These are phyloP conservation scores for Orthonyx spaldingii DNA, from an alignment of 2,113 vertebrate species.

Conservation along the genomic window DNA sequence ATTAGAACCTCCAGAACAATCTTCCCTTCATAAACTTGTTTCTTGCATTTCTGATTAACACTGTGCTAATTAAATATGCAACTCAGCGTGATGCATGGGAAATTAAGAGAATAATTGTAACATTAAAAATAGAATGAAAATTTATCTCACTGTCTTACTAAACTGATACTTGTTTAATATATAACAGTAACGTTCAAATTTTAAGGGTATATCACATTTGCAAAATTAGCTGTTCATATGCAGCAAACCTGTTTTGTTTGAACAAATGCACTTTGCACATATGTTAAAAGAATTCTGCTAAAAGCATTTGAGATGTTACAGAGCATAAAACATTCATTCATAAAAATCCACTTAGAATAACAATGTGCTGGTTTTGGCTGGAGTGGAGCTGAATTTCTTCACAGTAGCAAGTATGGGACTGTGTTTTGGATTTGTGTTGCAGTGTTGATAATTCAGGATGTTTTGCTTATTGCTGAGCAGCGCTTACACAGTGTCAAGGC, in stretches of 20 bases:
- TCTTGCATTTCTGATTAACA: neutral
- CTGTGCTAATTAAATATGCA: neutral
- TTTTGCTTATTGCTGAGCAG: neutral
- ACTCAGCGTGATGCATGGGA: neutral
- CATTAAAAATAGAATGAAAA: neutral
- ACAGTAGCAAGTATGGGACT: neutral
- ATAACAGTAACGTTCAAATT: neutral
- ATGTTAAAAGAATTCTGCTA: neutral
- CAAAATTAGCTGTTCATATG: neutral
- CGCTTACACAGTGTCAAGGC: neutral
- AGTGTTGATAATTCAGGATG: too few relatives aligned
- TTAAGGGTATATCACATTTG: neutral
- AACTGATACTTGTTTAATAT: neutral
- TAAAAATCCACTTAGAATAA: slow-evolving; percentile 20
- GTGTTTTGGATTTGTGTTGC: neutral
- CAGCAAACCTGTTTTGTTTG: neutral
- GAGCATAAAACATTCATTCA: neutral
- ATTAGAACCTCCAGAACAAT: neutral
- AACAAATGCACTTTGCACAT: neutral
- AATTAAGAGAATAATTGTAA: slow-evolving; percentile 1
- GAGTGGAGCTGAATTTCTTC: neutral
- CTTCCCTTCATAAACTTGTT: neutral
- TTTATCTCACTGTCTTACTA: neutral
- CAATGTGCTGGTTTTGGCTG: neutral
- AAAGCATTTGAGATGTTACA: neutral